These are phyloP conservation scores for Danio tinwini DNA, from an alignment of 2,797 vertebrate species.

Conservation along the genomic window DNA sequence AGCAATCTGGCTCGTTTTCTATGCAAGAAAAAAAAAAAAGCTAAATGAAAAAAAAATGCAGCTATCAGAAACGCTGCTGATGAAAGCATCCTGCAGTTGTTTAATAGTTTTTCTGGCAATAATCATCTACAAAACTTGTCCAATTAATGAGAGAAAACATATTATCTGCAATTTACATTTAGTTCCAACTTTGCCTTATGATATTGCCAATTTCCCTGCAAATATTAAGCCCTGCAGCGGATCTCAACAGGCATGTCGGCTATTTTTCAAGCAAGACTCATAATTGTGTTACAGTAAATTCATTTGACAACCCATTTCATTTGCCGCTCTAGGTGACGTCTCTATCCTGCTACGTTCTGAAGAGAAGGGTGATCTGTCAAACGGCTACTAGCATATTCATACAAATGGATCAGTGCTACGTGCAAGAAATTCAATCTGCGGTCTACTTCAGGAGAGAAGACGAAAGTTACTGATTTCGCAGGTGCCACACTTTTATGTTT, in stretches of 20 bases:
- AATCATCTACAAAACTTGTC: conserved; percentile 60
- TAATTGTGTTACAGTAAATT: conserved; percentile 81
- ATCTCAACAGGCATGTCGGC: conserved; percentile 61
- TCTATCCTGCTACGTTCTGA: conserved; percentile 65
- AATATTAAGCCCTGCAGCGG: conserved; percentile 66
- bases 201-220: conserved; percentile 73
- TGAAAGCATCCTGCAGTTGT: conserved; percentile 27
- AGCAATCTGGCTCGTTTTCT: neutral
- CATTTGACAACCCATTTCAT: conserved; percentile 80
- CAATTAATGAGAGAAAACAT: conserved; percentile 70
- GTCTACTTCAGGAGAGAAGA: conserved; percentile 4
- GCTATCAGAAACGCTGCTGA: neutral
- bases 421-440: conserved; percentile 27
- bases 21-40: neutral
- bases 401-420: conserved; percentile 15
- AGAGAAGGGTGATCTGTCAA: conserved; percentile 39
- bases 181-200: conserved; percentile 74
- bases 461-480: neutral
- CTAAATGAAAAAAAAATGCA: conserved; percentile 7
- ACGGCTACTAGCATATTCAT: conserved; percentile 18
- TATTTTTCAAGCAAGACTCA: conserved; percentile 74
- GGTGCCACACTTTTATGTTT: neutral
- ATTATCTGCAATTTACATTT: conserved; percentile 68
- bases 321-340: conserved; percentile 75
- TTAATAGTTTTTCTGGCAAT: conserved; percentile 61